Percentiles rank a stretch among this genome's conserved stretches.
Conservation (phyloP, 2,888 invertebrate species). For the Catocala fraxini region DNA sequence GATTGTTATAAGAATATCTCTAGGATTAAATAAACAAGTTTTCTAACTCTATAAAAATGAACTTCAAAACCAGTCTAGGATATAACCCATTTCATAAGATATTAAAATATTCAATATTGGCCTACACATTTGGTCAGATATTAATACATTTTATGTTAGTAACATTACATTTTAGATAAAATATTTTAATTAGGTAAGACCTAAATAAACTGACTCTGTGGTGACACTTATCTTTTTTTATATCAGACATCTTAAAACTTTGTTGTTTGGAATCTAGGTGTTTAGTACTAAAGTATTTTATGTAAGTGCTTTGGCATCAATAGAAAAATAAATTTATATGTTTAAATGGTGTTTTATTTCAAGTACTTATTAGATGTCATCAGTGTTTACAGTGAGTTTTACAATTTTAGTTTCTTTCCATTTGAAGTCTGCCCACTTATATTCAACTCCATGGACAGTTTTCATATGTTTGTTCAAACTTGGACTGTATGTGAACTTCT, state of each 20-base stretch:
- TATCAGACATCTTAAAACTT: slow-evolving; percentile 33
- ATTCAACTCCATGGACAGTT: slow-evolving; percentile 73
- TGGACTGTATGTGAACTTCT: slow-evolving; percentile 77
- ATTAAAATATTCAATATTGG: slow-evolving; percentile 2
- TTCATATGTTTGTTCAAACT: slow-evolving; percentile 83
- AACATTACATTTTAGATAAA: slow-evolving; percentile 12
- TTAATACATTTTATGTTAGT: slow-evolving; percentile 13
- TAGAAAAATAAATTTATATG: slow-evolving; percentile 52
- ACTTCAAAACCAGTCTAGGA: not conserved
- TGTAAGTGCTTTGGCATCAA: slow-evolving; percentile 51
- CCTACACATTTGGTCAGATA: not conserved
- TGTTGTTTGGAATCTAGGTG: slow-evolving; percentile 38
- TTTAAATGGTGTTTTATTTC: slow-evolving; percentile 39
- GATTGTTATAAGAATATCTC: slow-evolving; percentile 34
- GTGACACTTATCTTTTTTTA: slow-evolving; percentile 45
- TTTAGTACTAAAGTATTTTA: slow-evolving; percentile 35
- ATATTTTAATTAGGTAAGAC: slow-evolving; percentile 34
- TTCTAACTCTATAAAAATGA: not conserved
- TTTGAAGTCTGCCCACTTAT: slow-evolving; percentile 74
- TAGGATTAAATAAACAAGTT: slow-evolving; percentile 29
- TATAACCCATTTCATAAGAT: not conserved
- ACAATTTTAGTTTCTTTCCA: slow-evolving; percentile 48
- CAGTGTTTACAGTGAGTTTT: slow-evolving; percentile 41
- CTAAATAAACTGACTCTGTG: slow-evolving; percentile 45
- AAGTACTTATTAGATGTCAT: slow-evolving; percentile 18